phyloP scores from a whole-genome alignment of 2,113 vertebrate species.

The Menura novaehollandiae region DNA sequence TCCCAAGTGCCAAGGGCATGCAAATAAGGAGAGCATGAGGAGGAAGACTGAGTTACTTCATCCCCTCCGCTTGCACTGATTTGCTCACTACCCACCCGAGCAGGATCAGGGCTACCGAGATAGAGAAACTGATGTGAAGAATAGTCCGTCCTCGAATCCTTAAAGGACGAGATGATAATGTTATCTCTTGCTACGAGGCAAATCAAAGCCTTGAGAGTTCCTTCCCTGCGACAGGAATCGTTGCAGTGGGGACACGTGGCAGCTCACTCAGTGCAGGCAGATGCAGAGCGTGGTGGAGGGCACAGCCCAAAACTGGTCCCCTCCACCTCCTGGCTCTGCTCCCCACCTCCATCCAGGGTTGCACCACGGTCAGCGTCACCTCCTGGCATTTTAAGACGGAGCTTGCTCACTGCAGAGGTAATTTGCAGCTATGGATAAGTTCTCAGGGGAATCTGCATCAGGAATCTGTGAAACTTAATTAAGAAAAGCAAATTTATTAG shows the following conservation, averaged over 20 bases:
- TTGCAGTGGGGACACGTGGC: not conserved
- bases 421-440: not conserved
- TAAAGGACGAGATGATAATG: not conserved
- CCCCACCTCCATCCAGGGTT: fast-evolving
- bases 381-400: not conserved
- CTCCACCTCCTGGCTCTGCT: not conserved
- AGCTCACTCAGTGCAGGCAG: fast-evolving
- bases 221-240: not conserved
- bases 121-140: not conserved
- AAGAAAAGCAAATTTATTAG: not conserved
- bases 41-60: not conserved
- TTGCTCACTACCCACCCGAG: not conserved
- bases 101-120: not conserved
- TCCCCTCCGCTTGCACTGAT: fast-evolving
- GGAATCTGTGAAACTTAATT: not conserved
- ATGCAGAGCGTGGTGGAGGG: fast-evolving
- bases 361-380: not conserved
- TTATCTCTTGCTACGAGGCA: not conserved
- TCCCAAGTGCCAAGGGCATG: not conserved
- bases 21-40: not conserved
- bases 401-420: not conserved
- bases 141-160: not conserved
- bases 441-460: not conserved
- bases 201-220: not conserved
- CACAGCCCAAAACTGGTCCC: fast-evolving